Evolutionary conservation across 2,888 invertebrate genomes (phyloP).

Genomic region (Drosophila planitibia): DNA sequence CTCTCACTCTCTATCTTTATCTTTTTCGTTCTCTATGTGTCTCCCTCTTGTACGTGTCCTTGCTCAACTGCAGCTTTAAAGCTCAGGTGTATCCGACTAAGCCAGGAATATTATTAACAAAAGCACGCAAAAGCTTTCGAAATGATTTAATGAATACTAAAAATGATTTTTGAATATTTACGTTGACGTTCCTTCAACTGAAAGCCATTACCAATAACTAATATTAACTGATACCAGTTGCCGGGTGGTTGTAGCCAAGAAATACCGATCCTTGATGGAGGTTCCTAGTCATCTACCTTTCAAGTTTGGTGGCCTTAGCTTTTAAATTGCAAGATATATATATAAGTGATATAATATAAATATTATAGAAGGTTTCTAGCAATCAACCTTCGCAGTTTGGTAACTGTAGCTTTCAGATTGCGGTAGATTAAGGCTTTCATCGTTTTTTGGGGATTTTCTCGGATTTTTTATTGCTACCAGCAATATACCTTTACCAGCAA

Average conservation of each 20-base stretch:
- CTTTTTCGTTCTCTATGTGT: background rate
- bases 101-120: background rate
- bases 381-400: too few species aligned
- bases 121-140: background rate
- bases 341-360: too few species aligned
- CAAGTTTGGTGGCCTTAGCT: background rate
- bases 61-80: background rate
- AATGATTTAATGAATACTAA: background rate
- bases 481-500: too few species aligned
- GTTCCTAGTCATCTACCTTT: background rate
- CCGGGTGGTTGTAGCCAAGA: background rate
- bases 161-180: background rate
- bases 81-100: background rate
- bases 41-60: background rate
- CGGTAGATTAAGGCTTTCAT: too few species aligned
- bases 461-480: too few species aligned
- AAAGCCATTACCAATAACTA: background rate
- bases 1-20: background rate
- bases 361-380: too few species aligned
- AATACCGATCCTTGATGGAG: background rate
- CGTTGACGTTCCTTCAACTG: background rate
- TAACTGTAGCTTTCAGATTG: too few species aligned
- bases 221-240: background rate
- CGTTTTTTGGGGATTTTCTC: too few species aligned
- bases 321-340: too few species aligned